Evolutionary conservation across 2,797 vertebrate genomes (phyloP), one percentile per base, ranked within the genome.

Genomic region (Rhinichthys osculus): DNA sequence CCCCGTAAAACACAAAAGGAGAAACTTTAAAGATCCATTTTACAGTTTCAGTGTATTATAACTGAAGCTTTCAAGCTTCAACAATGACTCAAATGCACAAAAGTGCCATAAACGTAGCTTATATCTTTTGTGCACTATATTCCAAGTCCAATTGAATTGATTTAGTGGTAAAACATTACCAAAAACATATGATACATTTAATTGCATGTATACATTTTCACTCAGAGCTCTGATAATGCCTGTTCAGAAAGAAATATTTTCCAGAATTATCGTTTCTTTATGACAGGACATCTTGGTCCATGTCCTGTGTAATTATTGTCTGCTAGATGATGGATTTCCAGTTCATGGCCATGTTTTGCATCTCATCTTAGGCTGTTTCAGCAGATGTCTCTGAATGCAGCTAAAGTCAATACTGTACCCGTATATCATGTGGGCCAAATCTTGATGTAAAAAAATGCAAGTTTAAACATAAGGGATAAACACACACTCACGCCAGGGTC

Each of bases 261-360:
- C 8, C 38, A 30, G 4, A 8, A 62, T 64, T 44, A 74, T 74
- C 2, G 2, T 59, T 62, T 66, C 13, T 52, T 52, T n/a, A 52
- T 50, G 5, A 52, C 14, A 54, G 42, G 33, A 47, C 59, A 54
- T 67, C 44, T 67, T 13, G 10, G 23, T 67, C 7, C 23, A 69
- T 54, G 44, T 69, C 44, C 2, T 69, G 16, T 93, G 81, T 94
- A 91, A 92, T 92, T 91, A 90, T 74, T 44, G 67, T 4, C 35
- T 40, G 23, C 2, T 4, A 66, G 44, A 84, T 83, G 59, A 83
- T 83, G 59, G 59, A 77, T 78, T 50, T 80, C 54, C 35, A 57
- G 62, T 42, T 84, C n/a, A 42, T 54, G 35, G 30, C 44, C 82
- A 67, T 83, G 82, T 77, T 72, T 27, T 77, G 47, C 35, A 78